A percentile compares a stretch with the other conserved stretches of the same genome.
Conservation (phyloP, 2,888 invertebrate species). For the Hemicrepidius hirtus region DNA sequence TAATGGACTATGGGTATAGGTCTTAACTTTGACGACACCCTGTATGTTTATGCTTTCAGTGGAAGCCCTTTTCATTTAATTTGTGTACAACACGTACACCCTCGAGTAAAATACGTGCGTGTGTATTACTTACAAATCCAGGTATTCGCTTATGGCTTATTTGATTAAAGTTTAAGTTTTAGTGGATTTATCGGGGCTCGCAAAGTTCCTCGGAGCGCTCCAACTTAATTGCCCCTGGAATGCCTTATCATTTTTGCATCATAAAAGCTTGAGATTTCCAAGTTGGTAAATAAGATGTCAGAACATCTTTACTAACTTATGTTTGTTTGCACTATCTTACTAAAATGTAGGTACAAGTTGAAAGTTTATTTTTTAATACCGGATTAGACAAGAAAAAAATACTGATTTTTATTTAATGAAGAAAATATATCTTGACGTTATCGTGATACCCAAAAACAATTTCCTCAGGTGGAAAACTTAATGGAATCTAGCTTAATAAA, state of each 20-base stretch:
- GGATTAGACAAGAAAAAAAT: background rate
- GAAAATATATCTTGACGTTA: background rate
- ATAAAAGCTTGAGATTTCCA: conserved; percentile 37
- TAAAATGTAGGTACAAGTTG: background rate
- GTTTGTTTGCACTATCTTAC: conserved; percentile 20
- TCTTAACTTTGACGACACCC: too few species aligned
- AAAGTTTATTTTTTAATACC: too few species aligned
- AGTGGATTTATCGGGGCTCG: conserved; percentile 46
- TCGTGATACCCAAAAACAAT: conserved; percentile 56
- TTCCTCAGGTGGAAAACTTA: conserved; percentile 55
- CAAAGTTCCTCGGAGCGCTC: conserved; percentile 44
- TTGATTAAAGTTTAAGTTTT: conserved; percentile 51
- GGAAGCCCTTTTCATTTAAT: background rate
- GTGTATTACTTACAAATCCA: conserved; percentile 41
- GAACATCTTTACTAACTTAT: conserved; percentile 33
- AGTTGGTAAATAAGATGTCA: conserved; percentile 44
- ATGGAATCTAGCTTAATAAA: conserved; percentile 56
- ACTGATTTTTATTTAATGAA: conserved; percentile 30
- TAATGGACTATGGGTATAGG: too few species aligned
- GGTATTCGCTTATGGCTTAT: conserved; percentile 45
- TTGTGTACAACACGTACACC: conserved; percentile 7
- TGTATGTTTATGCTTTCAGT: too few species aligned
- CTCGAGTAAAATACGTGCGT: conserved; percentile 29
- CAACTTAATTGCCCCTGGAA: conserved; percentile 48
- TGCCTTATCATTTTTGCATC: conserved; percentile 47